phyloP scores from a whole-genome alignment of 2,797 vertebrate genomes.

The Manis pentadactyla region DNA sequence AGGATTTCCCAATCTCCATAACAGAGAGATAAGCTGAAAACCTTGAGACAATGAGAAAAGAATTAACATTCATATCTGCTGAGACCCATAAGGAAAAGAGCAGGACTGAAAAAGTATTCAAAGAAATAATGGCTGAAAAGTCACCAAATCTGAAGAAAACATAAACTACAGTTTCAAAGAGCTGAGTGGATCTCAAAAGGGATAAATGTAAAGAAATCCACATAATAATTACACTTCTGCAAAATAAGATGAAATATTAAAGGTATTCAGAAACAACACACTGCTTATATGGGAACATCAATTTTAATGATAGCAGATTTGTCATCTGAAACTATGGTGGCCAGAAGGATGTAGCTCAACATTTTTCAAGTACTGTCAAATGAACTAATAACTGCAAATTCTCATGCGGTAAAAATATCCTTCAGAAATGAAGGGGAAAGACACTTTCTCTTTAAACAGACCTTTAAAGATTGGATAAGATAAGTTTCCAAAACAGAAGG shows the following conservation, averaged over 20 bases:
- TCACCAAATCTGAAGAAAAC: background rate
- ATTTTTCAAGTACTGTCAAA: background rate
- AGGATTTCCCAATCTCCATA: background rate
- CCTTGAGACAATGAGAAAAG: background rate
- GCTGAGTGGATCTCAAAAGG: background rate
- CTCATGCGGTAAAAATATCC: background rate
- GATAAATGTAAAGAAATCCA: background rate
- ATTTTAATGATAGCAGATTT: background rate
- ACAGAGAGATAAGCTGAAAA: background rate
- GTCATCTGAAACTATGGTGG: background rate
- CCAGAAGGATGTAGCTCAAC: background rate
- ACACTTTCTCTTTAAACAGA: background rate
- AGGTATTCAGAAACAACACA: background rate
- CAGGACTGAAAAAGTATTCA: background rate
- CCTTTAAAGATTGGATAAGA: background rate
- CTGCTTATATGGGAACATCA: background rate
- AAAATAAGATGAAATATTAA: background rate
- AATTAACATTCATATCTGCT: background rate
- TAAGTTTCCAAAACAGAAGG: background rate
- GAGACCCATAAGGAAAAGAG: background rate
- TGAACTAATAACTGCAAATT: background rate
- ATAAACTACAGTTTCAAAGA: background rate
- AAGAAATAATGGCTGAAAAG: background rate
- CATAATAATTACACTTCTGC: background rate
- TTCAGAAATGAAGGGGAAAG: background rate